phyloP scores from a whole-genome alignment of 2,113 vertebrate species.

The Anhinga anhinga region DNA sequence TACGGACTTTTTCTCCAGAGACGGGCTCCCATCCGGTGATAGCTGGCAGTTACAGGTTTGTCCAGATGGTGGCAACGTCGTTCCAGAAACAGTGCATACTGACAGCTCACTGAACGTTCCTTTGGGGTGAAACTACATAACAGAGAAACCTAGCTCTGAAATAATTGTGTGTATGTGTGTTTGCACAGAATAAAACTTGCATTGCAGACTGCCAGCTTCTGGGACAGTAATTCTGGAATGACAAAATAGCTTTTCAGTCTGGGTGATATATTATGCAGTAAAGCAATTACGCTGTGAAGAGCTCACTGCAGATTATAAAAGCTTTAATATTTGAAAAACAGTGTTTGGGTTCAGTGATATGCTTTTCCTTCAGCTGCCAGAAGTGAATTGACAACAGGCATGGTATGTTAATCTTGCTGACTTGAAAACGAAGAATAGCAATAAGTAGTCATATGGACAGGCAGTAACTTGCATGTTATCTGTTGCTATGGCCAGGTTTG shows the following conservation, averaged over 20 bases:
- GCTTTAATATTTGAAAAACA: background rate
- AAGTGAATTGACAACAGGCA: background rate
- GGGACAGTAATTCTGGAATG: background rate
- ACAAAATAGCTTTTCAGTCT: background rate
- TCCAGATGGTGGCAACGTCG: slow-evolving; percentile 69
- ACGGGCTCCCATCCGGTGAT: rapidly evolving
- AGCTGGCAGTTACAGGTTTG: background rate
- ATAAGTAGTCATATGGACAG: background rate
- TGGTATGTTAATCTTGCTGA: background rate
- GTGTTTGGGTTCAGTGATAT: background rate
- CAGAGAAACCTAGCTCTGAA: background rate
- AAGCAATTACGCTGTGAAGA: slow-evolving; percentile 6
- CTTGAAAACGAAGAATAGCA: background rate
- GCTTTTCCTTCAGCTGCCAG: slow-evolving; percentile 3
- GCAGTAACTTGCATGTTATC: background rate
- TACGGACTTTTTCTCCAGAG: background rate
- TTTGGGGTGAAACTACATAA: background rate
- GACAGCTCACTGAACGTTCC: background rate
- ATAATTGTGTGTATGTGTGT: background rate
- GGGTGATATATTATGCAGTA: background rate
- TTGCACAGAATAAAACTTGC: background rate
- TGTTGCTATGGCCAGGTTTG: background rate
- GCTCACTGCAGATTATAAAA: background rate
- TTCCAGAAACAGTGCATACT: background rate
- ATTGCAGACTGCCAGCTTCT: background rate